A percentile compares a stretch with the other conserved stretches of the same genome.
These are phyloP conservation scores for Tricholauxania praeusta DNA, from an alignment of 2,888 invertebrate species.

Conservation along the genomic window DNA sequence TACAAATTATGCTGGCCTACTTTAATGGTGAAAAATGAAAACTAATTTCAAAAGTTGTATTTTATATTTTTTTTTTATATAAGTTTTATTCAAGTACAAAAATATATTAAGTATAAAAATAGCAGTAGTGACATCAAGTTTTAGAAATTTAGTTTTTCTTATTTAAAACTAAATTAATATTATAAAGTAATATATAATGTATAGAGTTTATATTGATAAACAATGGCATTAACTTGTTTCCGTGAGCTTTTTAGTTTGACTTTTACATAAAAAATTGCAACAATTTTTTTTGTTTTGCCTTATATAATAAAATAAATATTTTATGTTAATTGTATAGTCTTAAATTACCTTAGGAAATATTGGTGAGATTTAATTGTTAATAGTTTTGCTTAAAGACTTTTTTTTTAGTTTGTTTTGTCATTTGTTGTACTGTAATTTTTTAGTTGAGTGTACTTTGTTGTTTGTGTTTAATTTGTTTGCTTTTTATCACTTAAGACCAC, in stretches of 20 bases:
- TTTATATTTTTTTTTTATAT: no score
- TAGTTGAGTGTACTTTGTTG: constrained; percentile 36
- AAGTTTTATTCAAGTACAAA: constrained; percentile 58
- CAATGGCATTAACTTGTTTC: neutral
- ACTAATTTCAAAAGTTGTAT: no score
- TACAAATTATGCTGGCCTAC: no score
- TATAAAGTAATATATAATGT: neutral
- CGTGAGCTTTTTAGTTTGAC: neutral
- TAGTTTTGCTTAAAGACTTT: neutral
- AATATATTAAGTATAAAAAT: constrained; percentile 45
- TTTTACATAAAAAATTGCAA: neutral
- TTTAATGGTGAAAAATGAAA: no score
- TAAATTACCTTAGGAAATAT: no score
- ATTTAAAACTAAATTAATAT: constrained; percentile 4
- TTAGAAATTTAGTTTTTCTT: constrained; percentile 42
- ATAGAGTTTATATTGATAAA: neutral
- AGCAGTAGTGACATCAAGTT: constrained; percentile 37
- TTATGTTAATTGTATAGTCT: no score
- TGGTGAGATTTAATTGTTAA: neutral
- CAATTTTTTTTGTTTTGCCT: neutral
- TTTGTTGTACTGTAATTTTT: constrained; percentile 29
- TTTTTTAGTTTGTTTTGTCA: neutral
- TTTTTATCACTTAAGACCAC: constrained; percentile 33
- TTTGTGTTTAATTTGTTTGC: constrained; percentile 15
- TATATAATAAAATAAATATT: neutral